Evolutionary conservation across 2,797 vertebrate genomes (phyloP), one percentile per base, ranked within the genome.

Genomic region (Anas bahamensis): DNA sequence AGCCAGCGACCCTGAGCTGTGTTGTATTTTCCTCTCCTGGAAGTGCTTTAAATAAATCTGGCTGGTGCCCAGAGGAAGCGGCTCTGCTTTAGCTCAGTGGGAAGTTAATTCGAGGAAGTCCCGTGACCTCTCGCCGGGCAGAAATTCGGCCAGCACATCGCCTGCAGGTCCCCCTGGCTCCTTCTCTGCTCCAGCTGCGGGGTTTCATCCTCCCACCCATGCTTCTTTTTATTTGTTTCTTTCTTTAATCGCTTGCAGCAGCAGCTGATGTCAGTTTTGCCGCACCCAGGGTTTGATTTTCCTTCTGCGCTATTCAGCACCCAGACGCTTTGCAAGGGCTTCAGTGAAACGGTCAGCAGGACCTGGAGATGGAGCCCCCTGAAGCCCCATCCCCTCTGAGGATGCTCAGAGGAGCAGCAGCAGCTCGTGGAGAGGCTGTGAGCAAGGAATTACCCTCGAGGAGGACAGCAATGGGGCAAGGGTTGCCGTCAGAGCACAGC

Each of bases 71-170:
- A 52, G 65, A 80, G 70, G 78, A 86, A 80, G 31, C 22, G 44
- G 21, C 60, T 91, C 60, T 72, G 59, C 37, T 46, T 80, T 42
- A 89, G 24, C 33, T 84, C 46, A 65, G 14, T 0, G 1, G 35
- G 42, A 57, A 83, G 13, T 77, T 91, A 83, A 91, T 60, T 77
- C 42, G 60, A 87, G 83, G 74, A 93, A 87, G 53, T 59, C 42
- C 37, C 0, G 0, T 74, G 86, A 61, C 52, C 37, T 53, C 37
- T 53, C 1, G 1, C 56, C 24, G 37, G 0, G 3, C 57, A 78
- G 31, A 81, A 64, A 46, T 33, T 69, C 65, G 31, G 48, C n/a
- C 1, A 0, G 52, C 2, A 2, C 41, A 44, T 42, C 1, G 1
- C 28, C 53, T 56, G 26, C 1, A 8, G 37, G n/a, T 64, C 61